Base-by-base conservation (phyloP, 2,113 vertebrate genomes). In the Ochotona princeps region DNA sequence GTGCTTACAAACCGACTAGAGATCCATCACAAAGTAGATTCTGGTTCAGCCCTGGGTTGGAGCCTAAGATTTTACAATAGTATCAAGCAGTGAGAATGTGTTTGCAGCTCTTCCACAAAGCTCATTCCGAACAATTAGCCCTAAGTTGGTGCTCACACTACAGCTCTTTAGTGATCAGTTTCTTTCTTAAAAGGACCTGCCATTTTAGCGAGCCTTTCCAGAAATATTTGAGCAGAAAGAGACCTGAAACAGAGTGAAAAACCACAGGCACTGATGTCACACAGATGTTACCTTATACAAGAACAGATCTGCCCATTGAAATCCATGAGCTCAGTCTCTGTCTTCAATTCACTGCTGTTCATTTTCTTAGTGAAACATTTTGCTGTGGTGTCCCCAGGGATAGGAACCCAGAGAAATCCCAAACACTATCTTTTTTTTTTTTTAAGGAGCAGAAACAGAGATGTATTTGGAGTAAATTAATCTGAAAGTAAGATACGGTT, bases 401-500 rank as follows among this genome's bases (percentile, higher is more conserved):
- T 13, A 74, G 47, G 74, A 70, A 63, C 32, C 32, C 11, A 32
- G 32, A 61, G 82, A 67, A 6, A 44, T 44, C 38, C 38, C 38
- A 44, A 44, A 44, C 38, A 44, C 38, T 44, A 44, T 44, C 38
- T 44, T 44, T 44, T 44, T 44, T 44, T 44, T 44, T 44, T 44
- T 44, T 4, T 4, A 44, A 23, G 12, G n/a, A 69, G 13, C 35
- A 80, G 49, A 12, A 94, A 86, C 30, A 92, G 51, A 85, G 7
- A 3, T 72, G 1, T 47, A 10, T 30, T 81, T 91, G 51, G 11
- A 92, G 38, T 61, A 95, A 97, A 97, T 82, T 78, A 84, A 94
- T 89, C 4, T 80, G 57, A 12, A 17, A 38, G 73, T 12, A 89
- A 81, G 90, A 91, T 61, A 26, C 57, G 75, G 10, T 66, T 88